Evolutionary conservation across 2,797 vertebrate genomes (phyloP).

Genomic region (Fratercula arctica): DNA sequence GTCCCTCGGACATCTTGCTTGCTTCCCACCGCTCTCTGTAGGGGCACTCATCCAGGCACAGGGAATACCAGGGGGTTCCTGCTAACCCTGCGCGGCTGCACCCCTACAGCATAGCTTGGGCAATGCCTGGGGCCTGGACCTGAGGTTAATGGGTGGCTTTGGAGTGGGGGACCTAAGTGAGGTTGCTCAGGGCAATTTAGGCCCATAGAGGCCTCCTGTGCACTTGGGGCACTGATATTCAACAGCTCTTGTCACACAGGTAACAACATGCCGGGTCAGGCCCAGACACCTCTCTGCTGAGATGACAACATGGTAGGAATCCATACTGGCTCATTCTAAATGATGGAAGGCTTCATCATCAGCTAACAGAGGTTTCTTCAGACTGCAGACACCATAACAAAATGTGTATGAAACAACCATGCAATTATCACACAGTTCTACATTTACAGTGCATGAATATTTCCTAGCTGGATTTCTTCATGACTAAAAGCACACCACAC

Average conservation of each 20-base stretch:
- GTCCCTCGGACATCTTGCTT: not conserved
- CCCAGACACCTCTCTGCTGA: not conserved
- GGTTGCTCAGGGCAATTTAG: too few relatives aligned
- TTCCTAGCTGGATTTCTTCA: not conserved
- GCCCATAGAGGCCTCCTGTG: too few relatives aligned
- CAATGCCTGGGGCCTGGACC: accelerated
- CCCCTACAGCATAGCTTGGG: too few relatives aligned
- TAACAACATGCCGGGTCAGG: accelerated
- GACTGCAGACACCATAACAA: not conserved
- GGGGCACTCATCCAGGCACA: accelerated
- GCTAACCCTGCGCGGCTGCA: accelerated
- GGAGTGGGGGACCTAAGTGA: accelerated
- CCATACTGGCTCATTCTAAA: accelerated
- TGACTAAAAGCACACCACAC: not conserved
- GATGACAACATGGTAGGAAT: accelerated
- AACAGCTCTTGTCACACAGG: not conserved
- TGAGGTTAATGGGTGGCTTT: accelerated
- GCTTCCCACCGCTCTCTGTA: accelerated
- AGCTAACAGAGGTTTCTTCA: accelerated
- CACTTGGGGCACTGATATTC: too few relatives aligned
- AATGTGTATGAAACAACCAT: accelerated
- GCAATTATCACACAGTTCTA: too few relatives aligned
- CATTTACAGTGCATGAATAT: accelerated
- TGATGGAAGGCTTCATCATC: not conserved
- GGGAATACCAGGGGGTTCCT: accelerated